Conservation (phyloP, 64 coral and sea anemone species). For the Montipora foliosa region DNA sequence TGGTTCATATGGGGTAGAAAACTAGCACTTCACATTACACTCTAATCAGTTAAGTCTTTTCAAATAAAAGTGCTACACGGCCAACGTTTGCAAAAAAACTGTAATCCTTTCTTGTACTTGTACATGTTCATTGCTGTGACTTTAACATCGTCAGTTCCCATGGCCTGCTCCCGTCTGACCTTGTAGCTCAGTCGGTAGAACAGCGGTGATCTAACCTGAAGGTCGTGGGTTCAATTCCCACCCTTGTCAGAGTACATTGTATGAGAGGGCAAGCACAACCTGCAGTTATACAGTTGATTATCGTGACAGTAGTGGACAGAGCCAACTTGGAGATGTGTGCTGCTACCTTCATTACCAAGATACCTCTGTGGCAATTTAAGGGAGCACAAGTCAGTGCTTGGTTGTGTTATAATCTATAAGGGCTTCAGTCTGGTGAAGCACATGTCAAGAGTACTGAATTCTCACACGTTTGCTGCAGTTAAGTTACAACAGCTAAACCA, state of each 20-base stretch:
- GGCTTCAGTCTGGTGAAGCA: not conserved
- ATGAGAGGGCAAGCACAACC: not conserved
- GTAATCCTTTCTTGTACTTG: too few relatives aligned
- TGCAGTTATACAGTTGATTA: conserved; percentile 14
- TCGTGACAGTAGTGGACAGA: conserved; percentile 12
- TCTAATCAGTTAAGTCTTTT: too few relatives aligned
- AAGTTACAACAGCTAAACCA: not conserved
- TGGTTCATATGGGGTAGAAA: too few relatives aligned
- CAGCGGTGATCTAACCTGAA: too few relatives aligned
- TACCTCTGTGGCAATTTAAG: not conserved
- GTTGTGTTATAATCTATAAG: not conserved
- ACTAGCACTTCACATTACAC: too few relatives aligned
- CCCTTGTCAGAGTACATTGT: not conserved
- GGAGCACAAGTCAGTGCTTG: not conserved
- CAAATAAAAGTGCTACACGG: too few relatives aligned
- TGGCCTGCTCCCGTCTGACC: too few relatives aligned
- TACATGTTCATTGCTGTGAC: too few relatives aligned
- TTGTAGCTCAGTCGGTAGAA: too few relatives aligned
- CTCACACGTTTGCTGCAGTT: not conserved
- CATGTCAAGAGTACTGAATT: not conserved
- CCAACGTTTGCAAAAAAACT: too few relatives aligned
- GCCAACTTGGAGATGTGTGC: conserved; percentile 7
- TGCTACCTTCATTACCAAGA: conserved; percentile 1
- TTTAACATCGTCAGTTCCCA: too few relatives aligned
- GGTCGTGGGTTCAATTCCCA: too few relatives aligned